Evolutionary conservation across 2,888 invertebrate genomes (phyloP).

Genomic region (Willowsia nigromaculata): DNA sequence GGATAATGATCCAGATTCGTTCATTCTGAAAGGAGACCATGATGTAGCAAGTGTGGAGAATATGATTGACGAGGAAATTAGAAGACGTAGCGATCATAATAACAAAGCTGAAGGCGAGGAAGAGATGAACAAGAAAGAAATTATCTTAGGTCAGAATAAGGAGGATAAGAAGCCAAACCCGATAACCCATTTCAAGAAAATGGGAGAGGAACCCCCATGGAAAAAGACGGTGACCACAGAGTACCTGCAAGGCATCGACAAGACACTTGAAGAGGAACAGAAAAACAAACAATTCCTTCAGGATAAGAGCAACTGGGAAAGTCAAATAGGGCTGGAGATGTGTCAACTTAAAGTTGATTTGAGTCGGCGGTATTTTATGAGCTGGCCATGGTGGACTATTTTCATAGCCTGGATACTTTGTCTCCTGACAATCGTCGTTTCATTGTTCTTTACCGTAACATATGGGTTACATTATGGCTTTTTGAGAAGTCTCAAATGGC

Average conservation of each 20-base stretch:
- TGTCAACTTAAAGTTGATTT: background rate
- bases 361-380: background rate
- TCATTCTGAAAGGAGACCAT: constrained; percentile 52
- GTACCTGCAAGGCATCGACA: constrained; percentile 25
- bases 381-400: constrained; percentile 71
- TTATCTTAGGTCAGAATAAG: background rate
- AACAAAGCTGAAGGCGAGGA: constrained; percentile 49
- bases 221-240: constrained; percentile 30
- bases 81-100: background rate
- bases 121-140: background rate
- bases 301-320: constrained; percentile 37
- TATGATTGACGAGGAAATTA: constrained; percentile 68
- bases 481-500: constrained; percentile 48
- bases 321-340: constrained; percentile 21
- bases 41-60: constrained; percentile 48
- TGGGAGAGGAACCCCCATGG: constrained; percentile 28
- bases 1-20: constrained; percentile 53
- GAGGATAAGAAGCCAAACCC: too few relatives aligned
- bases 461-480: background rate
- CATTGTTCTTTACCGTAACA: background rate
- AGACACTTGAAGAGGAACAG: background rate
- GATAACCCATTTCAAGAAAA: background rate
- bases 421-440: background rate
- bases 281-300: constrained; percentile 10
- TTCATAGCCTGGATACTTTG: constrained; percentile 68